Conservation (phyloP, 92 coral and sea anemone genomes). For the Bergia sp. region DNA sequence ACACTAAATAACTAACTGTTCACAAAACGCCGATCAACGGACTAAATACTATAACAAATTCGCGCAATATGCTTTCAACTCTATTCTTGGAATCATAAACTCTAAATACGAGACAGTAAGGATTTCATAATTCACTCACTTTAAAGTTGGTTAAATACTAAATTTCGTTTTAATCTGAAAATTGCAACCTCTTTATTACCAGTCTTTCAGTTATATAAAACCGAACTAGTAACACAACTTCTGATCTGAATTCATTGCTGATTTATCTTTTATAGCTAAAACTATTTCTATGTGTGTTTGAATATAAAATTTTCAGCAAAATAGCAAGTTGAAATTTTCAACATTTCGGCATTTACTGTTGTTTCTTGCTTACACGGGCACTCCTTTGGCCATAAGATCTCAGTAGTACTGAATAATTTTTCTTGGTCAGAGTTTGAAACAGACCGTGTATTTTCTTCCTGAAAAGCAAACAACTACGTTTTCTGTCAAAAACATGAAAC, state of each 20-base stretch:
- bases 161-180: neutral
- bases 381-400: neutral
- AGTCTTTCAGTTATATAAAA: neutral
- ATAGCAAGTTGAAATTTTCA: neutral
- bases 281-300: neutral
- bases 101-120: neutral
- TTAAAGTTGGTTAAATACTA: neutral
- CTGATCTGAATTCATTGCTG: neutral
- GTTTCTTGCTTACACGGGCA: neutral
- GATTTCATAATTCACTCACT: neutral
- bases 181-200: neutral
- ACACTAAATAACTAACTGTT: conserved; percentile 30
- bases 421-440: neutral
- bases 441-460: neutral
- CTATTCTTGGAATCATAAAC: neutral
- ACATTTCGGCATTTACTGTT: neutral
- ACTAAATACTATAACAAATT: neutral
- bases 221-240: neutral
- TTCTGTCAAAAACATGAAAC: too few relatives aligned
- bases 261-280: too few relatives aligned
- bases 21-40: conserved; percentile 29
- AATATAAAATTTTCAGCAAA: neutral
- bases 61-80: neutral
- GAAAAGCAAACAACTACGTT: neutral
- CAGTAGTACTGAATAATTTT: too few relatives aligned